These are phyloP conservation scores for Venturia canescens DNA, from an alignment of 1,140 invertebrate species.

Conservation along the genomic window DNA sequence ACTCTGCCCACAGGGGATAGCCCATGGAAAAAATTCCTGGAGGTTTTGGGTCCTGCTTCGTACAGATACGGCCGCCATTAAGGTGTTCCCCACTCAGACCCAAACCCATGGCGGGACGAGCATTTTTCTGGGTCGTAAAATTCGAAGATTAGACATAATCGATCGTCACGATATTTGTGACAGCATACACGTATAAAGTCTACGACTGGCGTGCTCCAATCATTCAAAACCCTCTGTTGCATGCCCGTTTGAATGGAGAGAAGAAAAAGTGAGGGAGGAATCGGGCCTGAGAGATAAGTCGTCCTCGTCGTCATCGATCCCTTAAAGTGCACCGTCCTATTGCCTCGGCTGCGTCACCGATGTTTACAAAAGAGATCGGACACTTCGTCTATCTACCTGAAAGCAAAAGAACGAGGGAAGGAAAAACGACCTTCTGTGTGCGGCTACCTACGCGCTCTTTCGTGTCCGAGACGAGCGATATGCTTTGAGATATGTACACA, in stretches of 20 bases:
- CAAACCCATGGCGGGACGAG: background rate
- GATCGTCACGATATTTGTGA: slow-evolving; percentile 52
- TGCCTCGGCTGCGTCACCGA: background rate
- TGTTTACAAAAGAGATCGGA: slow-evolving; percentile 43
- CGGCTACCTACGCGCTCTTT: background rate
- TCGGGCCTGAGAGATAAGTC: background rate
- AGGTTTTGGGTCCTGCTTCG: too few relatives aligned
- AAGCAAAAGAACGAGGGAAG: background rate
- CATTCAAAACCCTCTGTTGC: slow-evolving; percentile 16
- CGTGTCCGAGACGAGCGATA: background rate
- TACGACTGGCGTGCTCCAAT: slow-evolving; percentile 19
- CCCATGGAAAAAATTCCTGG: too few relatives aligned
- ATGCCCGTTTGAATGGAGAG: background rate
- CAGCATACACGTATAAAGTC: slow-evolving; percentile 2
- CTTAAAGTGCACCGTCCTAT: slow-evolving; percentile 12
- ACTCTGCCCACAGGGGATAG: background rate
- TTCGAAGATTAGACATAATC: slow-evolving; percentile 61
- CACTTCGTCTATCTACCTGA: slow-evolving; percentile 21
- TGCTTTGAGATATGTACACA: slow-evolving; percentile 9
- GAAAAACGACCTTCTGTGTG: background rate
- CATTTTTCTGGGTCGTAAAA: background rate
- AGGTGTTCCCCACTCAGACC: too few relatives aligned
- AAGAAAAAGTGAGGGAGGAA: background rate
- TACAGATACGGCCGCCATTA: too few relatives aligned
- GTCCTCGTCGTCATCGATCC: slow-evolving; percentile 26